Base-by-base conservation (phyloP, 2,113 vertebrate species). In the Etia nguti region DNA sequence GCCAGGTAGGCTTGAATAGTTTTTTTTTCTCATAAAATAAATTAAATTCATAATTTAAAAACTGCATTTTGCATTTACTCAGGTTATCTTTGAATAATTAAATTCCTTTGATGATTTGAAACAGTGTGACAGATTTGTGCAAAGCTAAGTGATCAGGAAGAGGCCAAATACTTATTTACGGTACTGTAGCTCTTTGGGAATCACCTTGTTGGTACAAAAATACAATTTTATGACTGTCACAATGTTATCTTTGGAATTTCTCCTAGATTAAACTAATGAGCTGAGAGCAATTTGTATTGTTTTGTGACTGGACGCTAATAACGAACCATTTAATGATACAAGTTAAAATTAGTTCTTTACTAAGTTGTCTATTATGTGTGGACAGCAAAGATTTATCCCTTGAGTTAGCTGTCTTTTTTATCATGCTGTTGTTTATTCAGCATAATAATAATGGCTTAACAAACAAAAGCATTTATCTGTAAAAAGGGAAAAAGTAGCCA, bases 371-470 rank as follows among this genome's bases (percentile, higher is more conserved):
- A 10, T 26, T 73, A 73, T 73, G 5, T 73, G 13, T 46, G 18
- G 9, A 26, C 16, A 41, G 34, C 68, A 26, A 43, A 46, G 68
- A 46, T 73, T 18, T 38, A 10, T 68, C 20, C 60, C 2, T 38
- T 2, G 60, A 22, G n/a, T 15, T 68, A 2, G 62, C 36, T 73
- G 8, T 13, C 41, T 46, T 73, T 70, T 65, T 65, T 8, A 65
- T n/a, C 34, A 38, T 38, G 34, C 18, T 65, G 34, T 65, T 65
- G 20, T 65, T 65, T 65, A n/a, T 65, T 65, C 0, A 0, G 34
- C 2, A 38, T 1, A 3, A 38, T 65, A 38, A 65, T 38, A 65
- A 38, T 1, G 0, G 41, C 41, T 73, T 73, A 73, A 73, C 0
- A 10, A 10, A 48, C 9, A 73, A 73, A 48, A 46, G 9, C 13